Percentiles rank a stretch among this genome's conserved stretches.
phyloP scores from a whole-genome alignment of 2,113 vertebrate genomes.

The Myodes glareolus region DNA sequence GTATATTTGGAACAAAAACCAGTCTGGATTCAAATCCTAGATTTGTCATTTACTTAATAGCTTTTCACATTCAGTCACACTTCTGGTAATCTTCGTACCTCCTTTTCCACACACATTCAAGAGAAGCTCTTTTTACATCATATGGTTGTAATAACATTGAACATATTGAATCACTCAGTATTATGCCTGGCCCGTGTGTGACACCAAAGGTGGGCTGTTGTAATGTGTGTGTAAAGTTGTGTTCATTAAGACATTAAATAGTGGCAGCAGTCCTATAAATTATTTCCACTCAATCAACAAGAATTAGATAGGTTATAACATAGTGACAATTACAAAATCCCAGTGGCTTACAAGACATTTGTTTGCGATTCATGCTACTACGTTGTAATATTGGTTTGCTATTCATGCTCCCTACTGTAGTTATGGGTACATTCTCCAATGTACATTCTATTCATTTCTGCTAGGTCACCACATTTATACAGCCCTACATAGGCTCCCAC shows the following conservation, averaged over 20 bases:
- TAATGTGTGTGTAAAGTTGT: not conserved
- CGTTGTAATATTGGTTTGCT: not conserved
- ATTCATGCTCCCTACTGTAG: not conserved
- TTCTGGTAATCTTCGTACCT: not conserved
- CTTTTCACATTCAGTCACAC: not conserved
- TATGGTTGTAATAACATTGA: slow-evolving; percentile 19
- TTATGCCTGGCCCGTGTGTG: not conserved
- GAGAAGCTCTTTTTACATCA: not conserved
- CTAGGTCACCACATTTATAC: not conserved
- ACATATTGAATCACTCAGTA: not conserved
- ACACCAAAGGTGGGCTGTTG: not conserved
- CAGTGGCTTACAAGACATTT: not conserved
- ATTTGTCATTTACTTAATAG: not conserved
- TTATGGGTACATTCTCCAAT: not conserved
- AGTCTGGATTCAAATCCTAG: not conserved
- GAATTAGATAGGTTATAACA: not conserved
- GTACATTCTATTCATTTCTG: not conserved
- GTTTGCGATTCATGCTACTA: not conserved
- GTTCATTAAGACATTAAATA: not conserved
- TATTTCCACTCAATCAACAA: not conserved
- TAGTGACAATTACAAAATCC: not conserved
- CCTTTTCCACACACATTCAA: not conserved
- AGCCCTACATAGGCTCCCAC: not conserved
- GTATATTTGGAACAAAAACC: not conserved
- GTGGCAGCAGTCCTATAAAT: not conserved